phyloP scores from a whole-genome alignment of 2,888 invertebrate genomes.

The Meta bourneti region DNA sequence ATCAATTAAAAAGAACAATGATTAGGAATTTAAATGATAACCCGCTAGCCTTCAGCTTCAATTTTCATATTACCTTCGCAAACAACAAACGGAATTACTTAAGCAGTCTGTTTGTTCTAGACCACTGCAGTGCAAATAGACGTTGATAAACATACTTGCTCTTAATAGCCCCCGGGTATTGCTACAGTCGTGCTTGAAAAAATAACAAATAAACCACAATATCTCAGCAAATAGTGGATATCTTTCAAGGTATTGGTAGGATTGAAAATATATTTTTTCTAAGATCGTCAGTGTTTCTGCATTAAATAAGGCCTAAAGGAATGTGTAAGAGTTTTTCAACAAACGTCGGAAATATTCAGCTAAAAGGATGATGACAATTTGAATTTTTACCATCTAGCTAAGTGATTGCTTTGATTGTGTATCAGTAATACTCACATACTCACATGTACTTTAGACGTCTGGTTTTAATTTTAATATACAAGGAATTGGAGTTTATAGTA shows the following conservation, averaged over 20 bases:
- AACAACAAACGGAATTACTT: constrained; percentile 31
- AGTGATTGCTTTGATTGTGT: not conserved
- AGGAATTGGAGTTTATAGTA: too few species aligned
- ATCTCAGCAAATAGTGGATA: constrained; percentile 30
- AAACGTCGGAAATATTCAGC: not conserved
- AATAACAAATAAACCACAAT: constrained; percentile 18
- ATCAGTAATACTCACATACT: too few species aligned
- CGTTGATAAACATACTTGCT: constrained; percentile 37
- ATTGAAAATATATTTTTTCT: constrained; percentile 12
- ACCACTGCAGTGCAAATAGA: constrained; percentile 38
- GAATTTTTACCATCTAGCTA: constrained; percentile 22
- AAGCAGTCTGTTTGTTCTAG: constrained; percentile 18
- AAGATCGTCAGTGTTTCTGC: constrained; percentile 11
- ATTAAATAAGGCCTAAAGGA: constrained; percentile 46
- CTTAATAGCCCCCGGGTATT: constrained; percentile 26
- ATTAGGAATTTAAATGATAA: constrained; percentile 24
- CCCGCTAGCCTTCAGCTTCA: not conserved
- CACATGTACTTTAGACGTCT: too few species aligned
- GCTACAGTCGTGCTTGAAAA: not conserved
- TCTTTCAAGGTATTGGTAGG: not conserved
- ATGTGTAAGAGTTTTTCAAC: not conserved
- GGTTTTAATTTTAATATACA: too few species aligned
- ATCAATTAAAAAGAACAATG: not conserved
- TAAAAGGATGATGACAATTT: constrained; percentile 13
- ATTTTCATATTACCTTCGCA: constrained; percentile 37